A percentile compares a stretch with the other conserved stretches of the same genome.
phyloP scores from a whole-genome alignment of 1,140 invertebrate species.

The Brachionus paranguensis region DNA sequence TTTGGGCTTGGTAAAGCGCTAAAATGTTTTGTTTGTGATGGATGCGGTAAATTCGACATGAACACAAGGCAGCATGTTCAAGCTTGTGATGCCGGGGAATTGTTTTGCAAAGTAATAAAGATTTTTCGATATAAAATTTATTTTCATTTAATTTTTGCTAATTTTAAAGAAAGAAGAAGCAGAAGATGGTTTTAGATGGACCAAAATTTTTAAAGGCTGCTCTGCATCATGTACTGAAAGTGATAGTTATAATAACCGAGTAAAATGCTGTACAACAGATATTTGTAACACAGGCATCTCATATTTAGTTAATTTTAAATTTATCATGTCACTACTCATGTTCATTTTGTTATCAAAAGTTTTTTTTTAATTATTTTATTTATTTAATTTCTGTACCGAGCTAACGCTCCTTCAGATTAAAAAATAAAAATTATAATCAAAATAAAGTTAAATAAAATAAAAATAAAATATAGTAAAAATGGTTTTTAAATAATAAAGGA shows the following conservation, averaged over 20 bases:
- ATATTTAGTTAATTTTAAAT: neutral
- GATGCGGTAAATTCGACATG: neutral
- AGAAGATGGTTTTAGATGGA: neutral
- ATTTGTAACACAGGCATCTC: neutral
- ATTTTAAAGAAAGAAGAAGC: constrained; percentile 1
- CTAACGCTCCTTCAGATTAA: too few species aligned
- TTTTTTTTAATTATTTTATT: too few species aligned
- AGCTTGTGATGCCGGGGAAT: neutral
- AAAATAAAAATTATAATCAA: too few species aligned
- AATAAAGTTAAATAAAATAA: too few species aligned
- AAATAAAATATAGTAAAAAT: too few species aligned
- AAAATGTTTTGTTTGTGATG: neutral
- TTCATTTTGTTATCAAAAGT: neutral
- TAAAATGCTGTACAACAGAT: constrained; percentile 1
- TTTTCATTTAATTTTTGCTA: neutral
- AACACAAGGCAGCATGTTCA: neutral
- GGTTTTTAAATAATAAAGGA: too few species aligned
- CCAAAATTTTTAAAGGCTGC: neutral
- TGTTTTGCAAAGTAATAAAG: neutral
- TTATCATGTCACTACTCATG: neutral
- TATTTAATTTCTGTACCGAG: too few species aligned
- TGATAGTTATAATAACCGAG: neutral
- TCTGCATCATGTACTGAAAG: neutral
- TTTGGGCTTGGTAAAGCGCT: neutral
- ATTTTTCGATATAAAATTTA: neutral